Conservation (phyloP, 1,140 invertebrate genomes). For the Drosophila kepulauana region DNA sequence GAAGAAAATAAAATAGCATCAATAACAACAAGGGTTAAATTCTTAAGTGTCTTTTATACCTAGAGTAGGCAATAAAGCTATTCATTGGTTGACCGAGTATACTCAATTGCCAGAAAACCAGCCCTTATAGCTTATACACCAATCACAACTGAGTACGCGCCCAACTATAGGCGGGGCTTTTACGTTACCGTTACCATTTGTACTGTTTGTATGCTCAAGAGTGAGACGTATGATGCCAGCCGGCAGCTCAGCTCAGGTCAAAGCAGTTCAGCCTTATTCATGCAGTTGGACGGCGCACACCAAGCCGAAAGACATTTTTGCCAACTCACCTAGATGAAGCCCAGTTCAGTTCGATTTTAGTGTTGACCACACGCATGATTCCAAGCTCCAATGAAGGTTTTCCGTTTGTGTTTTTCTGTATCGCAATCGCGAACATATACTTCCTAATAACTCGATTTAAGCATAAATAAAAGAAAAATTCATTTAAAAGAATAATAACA, state of each 20-base stretch:
- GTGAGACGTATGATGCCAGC: not conserved
- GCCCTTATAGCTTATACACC: constrained; percentile 9
- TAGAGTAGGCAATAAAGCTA: not conserved
- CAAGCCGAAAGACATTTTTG: constrained; percentile 28
- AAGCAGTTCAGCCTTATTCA: constrained; percentile 5
- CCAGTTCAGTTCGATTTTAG: constrained; percentile 54
- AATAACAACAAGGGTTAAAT: constrained; percentile 5
- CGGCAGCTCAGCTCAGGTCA: constrained; percentile 2
- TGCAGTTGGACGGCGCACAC: constrained; percentile 3
- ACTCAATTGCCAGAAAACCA: not conserved
- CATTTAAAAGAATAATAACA: not conserved
- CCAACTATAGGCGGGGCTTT: constrained; percentile 9
- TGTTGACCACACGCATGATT: constrained; percentile 54
- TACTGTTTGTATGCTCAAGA: not conserved
- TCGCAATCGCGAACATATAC: not conserved
- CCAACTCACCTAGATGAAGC: constrained; percentile 48
- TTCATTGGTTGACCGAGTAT: constrained; percentile 1
- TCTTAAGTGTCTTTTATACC: not conserved
- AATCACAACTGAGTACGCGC: constrained; percentile 10
- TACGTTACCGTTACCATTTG: not conserved
- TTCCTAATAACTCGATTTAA: not conserved
- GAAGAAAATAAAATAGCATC: not conserved
- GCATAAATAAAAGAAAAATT: not conserved
- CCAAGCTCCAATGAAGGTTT: constrained; percentile 7
- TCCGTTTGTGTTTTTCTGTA: not conserved